A percentile compares a stretch with the other conserved stretches of the same genome.
These are phyloP conservation scores for Cirrhinus molitorella DNA, from an alignment of 2,797 vertebrate species.

Conservation along the genomic window DNA sequence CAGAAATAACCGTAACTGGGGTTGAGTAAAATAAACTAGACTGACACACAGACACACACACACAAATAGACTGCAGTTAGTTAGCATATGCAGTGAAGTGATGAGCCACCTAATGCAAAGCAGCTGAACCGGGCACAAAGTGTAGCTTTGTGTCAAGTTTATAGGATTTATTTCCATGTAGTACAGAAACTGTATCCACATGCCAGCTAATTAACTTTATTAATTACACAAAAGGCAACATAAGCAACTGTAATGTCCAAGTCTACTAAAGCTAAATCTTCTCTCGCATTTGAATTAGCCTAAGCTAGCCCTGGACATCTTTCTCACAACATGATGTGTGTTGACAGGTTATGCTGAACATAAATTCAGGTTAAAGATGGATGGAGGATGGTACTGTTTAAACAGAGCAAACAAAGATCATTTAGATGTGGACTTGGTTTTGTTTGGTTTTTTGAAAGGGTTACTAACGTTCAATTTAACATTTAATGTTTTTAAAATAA, in stretches of 20 bases:
- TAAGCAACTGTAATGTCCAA: constrained; percentile 6
- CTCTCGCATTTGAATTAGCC: neutral
- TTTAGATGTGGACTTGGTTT: neutral
- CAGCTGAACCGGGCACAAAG: constrained; percentile 10
- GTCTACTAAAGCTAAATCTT: neutral
- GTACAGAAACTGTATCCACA: neutral
- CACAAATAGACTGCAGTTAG: constrained; percentile 48
- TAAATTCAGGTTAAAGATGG: neutral
- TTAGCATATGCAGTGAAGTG: constrained; percentile 44
- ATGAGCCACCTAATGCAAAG: constrained; percentile 37
- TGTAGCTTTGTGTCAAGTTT: constrained; percentile 28
- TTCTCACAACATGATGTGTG: neutral
- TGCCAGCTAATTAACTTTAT: constrained; percentile 37
- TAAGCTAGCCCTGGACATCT: neutral
- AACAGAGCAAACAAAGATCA: neutral
- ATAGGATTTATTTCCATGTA: constrained; percentile 6
- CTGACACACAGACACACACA: constrained; percentile 25
- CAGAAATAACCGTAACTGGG: constrained; percentile 5
- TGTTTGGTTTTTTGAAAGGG: neutral
- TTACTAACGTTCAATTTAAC: neutral
- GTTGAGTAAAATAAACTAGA: neutral
- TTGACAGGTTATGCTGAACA: neutral
- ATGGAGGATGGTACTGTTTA: neutral
- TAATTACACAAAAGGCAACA: constrained; percentile 25
- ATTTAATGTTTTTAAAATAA: neutral